Conservation (phyloP, 1,140 invertebrate species). For the Myzus persicae region DNA sequence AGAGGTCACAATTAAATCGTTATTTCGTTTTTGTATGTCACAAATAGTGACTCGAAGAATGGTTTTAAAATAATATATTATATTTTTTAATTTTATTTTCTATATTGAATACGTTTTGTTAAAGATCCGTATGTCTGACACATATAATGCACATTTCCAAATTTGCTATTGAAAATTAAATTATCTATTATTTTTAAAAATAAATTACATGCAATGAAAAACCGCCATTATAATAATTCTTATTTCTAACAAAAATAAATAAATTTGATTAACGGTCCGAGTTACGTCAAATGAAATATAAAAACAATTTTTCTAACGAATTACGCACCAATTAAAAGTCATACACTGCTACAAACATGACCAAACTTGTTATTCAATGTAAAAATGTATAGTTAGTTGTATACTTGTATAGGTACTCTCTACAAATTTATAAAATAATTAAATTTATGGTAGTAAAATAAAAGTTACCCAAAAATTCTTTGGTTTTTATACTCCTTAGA, state of each 20-base stretch:
- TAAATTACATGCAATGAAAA: not conserved
- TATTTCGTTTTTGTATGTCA: not conserved
- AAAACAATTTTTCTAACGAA: not conserved
- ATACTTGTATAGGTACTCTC: too few relatives aligned
- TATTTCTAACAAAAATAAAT: not conserved
- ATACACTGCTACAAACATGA: too few relatives aligned
- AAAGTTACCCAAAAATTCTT: too few relatives aligned
- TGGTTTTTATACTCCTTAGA: too few relatives aligned
- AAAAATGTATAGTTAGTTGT: too few relatives aligned
- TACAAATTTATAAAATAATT: too few relatives aligned
- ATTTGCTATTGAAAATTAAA: not conserved
- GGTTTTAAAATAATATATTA: not conserved
- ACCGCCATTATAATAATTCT: not conserved
- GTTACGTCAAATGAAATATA: not conserved
- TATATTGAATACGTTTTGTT: not conserved
- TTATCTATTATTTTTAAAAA: not conserved
- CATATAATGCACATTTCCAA: not conserved
- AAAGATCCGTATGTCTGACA: not conserved
- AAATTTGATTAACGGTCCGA: not conserved
- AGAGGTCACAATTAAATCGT: not conserved
- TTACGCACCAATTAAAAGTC: too few relatives aligned
- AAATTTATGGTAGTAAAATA: too few relatives aligned
- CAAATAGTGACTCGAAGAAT: not conserved
- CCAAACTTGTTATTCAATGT: too few relatives aligned
- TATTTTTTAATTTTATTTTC: not conserved